Evolutionary conservation across 2,888 invertebrate species (phyloP).

Genomic region (Noctua comes): DNA sequence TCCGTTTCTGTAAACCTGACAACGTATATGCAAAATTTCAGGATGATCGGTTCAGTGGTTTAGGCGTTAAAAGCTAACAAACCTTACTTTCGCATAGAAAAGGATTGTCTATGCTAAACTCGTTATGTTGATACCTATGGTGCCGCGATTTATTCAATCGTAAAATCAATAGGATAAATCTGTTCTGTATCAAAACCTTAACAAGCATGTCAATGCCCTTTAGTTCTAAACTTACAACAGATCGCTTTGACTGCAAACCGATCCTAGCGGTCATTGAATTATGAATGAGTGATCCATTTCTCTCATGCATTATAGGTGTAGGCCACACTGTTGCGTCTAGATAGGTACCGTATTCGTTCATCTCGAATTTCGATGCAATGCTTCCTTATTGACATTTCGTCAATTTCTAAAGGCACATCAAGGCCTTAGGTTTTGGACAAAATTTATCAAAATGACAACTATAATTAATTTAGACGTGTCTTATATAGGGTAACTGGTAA

Average conservation of each 20-base stretch:
- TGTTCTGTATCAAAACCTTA: not conserved
- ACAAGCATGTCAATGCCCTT: conserved; percentile 47
- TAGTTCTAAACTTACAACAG: conserved; percentile 39
- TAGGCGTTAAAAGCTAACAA: no score
- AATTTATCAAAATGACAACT: not conserved
- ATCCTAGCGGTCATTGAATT: conserved; percentile 51
- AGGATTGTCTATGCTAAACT: not conserved
- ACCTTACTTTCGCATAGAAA: no score
- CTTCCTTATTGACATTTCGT: not conserved
- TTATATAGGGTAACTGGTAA: not conserved
- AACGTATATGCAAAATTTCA: no score
- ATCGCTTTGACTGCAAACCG: conserved; percentile 52
- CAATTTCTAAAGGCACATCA: not conserved
- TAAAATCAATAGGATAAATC: conserved; percentile 18
- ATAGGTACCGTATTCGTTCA: not conserved
- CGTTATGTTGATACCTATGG: not conserved
- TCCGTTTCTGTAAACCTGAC: no score
- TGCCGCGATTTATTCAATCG: not conserved
- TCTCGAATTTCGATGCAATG: not conserved
- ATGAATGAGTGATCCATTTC: conserved; percentile 55
- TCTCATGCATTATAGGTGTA: conserved; percentile 24
- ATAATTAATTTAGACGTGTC: not conserved
- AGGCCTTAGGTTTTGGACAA: no score
- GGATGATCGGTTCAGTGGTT: no score
- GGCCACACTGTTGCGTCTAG: conserved; percentile 5